A percentile compares a stretch with the other conserved stretches of the same genome.
Evolutionary conservation across 2,797 vertebrate species (phyloP).

Genomic region (Brachyalestes nurse): DNA sequence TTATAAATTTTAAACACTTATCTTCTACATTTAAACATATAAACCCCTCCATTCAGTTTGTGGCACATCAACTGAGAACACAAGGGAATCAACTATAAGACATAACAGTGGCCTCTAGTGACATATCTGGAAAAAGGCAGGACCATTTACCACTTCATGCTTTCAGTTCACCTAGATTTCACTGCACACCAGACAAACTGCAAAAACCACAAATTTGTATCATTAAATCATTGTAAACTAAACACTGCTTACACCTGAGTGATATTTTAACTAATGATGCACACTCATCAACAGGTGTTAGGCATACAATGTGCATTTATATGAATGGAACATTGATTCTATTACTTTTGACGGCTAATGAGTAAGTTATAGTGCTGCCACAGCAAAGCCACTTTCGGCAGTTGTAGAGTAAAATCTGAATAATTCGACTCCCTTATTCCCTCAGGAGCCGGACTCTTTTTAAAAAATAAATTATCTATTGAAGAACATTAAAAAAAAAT

Average conservation of each 20-base stretch:
- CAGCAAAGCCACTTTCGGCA: not conserved
- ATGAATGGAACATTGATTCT: not conserved
- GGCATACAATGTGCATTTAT: not conserved
- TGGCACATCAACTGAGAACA: not conserved
- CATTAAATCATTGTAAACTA: not conserved
- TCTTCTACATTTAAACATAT: not conserved
- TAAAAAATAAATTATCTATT: not conserved
- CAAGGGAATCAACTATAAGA: slow-evolving; percentile 7
- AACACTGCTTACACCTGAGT: not conserved
- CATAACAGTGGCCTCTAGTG: slow-evolving; percentile 2
- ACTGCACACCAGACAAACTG: too few relatives aligned
- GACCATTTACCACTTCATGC: not conserved
- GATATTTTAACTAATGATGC: not conserved
- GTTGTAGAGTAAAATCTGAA: not conserved
- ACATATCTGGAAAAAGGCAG: not conserved
- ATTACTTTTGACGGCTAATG: slow-evolving; percentile 18
- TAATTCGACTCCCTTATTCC: not conserved
- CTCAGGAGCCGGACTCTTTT: not conserved
- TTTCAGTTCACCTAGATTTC: not conserved
- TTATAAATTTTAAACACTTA: not conserved
- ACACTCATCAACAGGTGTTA: not conserved
- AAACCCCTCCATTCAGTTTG: not conserved
- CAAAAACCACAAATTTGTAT: too few relatives aligned
- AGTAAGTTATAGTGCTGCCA: not conserved
- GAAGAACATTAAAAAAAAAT: slow-evolving; percentile 1